A percentile compares a stretch with the other conserved stretches of the same genome.
Conservation (phyloP, 2,797 vertebrate genomes). For the Notamacropus eugenii region DNA sequence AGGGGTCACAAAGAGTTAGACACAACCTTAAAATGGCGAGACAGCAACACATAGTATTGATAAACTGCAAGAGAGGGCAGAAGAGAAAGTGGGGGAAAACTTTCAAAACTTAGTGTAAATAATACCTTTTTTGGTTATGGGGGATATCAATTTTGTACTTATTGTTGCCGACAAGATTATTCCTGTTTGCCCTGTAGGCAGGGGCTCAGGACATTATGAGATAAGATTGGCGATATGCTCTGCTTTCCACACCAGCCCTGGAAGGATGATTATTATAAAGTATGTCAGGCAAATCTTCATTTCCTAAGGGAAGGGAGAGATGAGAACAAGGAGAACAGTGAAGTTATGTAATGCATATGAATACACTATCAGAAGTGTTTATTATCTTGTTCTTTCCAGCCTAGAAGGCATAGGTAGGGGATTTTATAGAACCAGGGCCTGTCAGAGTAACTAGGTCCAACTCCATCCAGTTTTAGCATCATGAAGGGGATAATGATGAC, state of each 20-base stretch:
- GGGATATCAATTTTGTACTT: slow-evolving; percentile 25
- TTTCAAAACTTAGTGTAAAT: slow-evolving; percentile 34
- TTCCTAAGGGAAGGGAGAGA: neutral
- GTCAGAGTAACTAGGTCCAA: slow-evolving; percentile 10
- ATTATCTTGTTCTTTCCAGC: slow-evolving; percentile 18
- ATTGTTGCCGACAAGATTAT: slow-evolving; percentile 20
- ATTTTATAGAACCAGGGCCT: slow-evolving; percentile 1
- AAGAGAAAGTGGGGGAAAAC: neutral
- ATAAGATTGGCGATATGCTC: neutral
- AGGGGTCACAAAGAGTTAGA: slow-evolving; percentile 23
- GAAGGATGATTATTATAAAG: slow-evolving; percentile 35
- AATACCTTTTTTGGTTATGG: slow-evolving; percentile 20
- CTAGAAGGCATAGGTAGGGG: neutral
- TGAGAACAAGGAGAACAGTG: neutral
- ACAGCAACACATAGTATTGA: neutral
- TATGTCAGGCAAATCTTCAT: slow-evolving; percentile 52
- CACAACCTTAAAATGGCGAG: neutral
- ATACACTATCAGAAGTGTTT: neutral
- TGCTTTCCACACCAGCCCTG: slow-evolving; percentile 13
- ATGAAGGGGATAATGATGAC: neutral
- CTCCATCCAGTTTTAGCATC: neutral
- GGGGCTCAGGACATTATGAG: slow-evolving; percentile 1
- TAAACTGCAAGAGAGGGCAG: neutral
- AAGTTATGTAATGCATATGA: neutral
- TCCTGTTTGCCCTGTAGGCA: slow-evolving; percentile 30